These are phyloP conservation scores for Scolopax bukidnonensis DNA, from an alignment of 2,797 vertebrate genomes.

Conservation along the genomic window DNA sequence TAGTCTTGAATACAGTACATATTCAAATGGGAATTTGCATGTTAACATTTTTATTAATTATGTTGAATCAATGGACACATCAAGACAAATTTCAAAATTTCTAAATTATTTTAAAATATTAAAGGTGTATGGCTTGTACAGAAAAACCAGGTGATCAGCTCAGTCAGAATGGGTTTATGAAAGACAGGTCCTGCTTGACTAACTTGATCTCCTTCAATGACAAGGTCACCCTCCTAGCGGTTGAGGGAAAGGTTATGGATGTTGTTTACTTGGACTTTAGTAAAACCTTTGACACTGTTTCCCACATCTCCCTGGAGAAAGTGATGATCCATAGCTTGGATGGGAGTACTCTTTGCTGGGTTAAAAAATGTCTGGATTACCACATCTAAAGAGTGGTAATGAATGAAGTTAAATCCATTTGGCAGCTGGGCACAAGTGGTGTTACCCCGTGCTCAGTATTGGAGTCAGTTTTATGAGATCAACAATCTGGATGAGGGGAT, in stretches of 20 bases:
- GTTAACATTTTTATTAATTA: background rate
- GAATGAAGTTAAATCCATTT: background rate
- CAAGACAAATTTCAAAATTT: background rate
- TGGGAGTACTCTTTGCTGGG: rapidly evolving
- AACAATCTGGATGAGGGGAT: background rate
- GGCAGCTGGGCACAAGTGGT: background rate
- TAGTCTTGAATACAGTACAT: background rate
- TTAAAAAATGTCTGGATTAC: background rate
- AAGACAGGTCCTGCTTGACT: background rate
- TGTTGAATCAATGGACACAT: background rate
- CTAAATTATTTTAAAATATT: background rate
- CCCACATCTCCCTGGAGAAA: background rate
- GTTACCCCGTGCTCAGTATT: background rate
- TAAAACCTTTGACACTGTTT: background rate
- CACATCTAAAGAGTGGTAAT: no score
- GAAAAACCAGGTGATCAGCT: background rate
- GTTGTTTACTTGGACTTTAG: background rate
- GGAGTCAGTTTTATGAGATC: background rate
- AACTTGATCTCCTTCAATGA: background rate
- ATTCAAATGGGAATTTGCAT: background rate
- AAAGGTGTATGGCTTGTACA: rapidly evolving
- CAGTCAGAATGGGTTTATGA: background rate
- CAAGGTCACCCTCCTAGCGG: rapidly evolving
- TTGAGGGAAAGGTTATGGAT: background rate
- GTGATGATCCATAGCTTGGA: rapidly evolving